Percentiles rank a stretch among this genome's conserved stretches.
These are phyloP conservation scores for Felis catus DNA, from an alignment of 2,113 vertebrate genomes.

Conservation along the genomic window DNA sequence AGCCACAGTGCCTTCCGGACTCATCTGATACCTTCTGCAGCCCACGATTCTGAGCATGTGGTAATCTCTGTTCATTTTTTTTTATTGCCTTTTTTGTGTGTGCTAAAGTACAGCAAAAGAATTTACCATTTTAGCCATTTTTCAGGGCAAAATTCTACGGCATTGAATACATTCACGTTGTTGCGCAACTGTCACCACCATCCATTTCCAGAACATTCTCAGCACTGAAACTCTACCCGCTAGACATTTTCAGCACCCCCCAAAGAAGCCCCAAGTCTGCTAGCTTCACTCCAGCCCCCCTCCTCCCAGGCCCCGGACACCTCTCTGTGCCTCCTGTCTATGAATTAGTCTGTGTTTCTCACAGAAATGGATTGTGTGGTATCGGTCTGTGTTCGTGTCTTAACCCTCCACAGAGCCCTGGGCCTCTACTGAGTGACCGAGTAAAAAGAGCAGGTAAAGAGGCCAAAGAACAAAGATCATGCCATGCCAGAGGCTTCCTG, in stretches of 20 bases:
- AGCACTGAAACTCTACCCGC: not conserved
- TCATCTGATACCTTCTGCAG: fast-evolving
- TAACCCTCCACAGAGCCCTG: not conserved
- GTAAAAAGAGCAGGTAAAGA: not conserved
- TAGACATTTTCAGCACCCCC: not conserved
- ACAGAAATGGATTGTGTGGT: fast-evolving
- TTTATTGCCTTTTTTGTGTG: not conserved
- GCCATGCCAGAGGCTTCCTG: not conserved
- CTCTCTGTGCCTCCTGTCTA: not conserved
- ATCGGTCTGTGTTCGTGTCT: not conserved
- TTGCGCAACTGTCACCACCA: too few species aligned
- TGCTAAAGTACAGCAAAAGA: not conserved
- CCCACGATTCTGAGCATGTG: not conserved
- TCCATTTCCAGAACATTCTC: not conserved
- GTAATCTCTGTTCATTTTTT: not conserved
- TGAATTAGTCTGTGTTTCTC: too few species aligned
- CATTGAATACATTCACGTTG: not conserved
- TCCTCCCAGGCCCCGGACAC: too few species aligned
- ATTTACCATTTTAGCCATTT: not conserved
- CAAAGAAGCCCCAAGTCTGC: not conserved
- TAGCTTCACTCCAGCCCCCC: fast-evolving
- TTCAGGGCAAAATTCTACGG: not conserved
- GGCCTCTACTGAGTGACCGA: not conserved
- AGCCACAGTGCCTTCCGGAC: not conserved
- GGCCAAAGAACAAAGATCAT: not conserved